Base-by-base conservation (phyloP, 1,140 invertebrate genomes). In the Myzus persicae region DNA sequence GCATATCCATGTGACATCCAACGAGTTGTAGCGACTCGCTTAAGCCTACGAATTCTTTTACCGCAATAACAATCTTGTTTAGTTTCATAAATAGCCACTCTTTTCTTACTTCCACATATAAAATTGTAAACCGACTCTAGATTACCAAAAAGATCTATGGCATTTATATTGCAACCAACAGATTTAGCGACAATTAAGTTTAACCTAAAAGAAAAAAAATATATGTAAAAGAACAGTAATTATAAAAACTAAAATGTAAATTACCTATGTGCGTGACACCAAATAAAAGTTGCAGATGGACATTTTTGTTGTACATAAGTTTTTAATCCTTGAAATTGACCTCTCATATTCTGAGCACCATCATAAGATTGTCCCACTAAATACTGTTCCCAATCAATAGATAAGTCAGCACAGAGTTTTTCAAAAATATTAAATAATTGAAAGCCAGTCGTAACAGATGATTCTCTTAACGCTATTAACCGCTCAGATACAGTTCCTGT, bases 361-460 rank as follows among this genome's bases (percentile, higher is more conserved):
- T 88, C 44, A 88, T 88, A 88, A 88, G 85, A 88, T 44, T 88
- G 85, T 46, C 85, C 85, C 42, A 44, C 85, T 46, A 88, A 48
- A 44, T 46, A 88, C 46, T 46, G 46, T 88, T 88, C n/a, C 44
- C 85, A 88, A 24, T 48, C n/a, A 44, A 88, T 46, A 48, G 42
- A 44, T 46, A 46, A 46, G 1, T 88, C 44, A 46, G n/a, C 14
- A 48, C 85, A 88, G 0, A 46, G 24, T 88, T 88, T 48, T 88
- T 88, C 31, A 48, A 88, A 88, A 44, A 48, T 48, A 48, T 44
- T 46, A 88, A 88, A 88, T 88, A 88, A 88, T 88, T 48, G 11
- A 46, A 44, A 48, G n/a, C 44, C 85, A 48, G 44, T 88, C 14
- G 85, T 88, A 46, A 20, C n/a, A 1, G 85, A 88, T 88, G 26